Evolutionary conservation across 2,888 invertebrate genomes (phyloP).

Genomic region (Drosophila tripunctata): DNA sequence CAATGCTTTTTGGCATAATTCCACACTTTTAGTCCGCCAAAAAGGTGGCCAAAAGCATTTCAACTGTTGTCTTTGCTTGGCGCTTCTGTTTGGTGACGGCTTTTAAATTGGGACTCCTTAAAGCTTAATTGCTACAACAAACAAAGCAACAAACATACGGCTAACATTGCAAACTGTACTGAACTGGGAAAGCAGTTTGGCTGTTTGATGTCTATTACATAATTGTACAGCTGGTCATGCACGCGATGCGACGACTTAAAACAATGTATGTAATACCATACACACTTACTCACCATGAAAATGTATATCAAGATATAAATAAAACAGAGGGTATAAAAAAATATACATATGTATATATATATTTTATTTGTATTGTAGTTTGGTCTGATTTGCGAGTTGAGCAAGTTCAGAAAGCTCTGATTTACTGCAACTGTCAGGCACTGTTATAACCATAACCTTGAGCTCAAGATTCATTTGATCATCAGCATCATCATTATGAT

Average conservation of each 20-base stretch:
- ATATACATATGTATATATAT: constrained; percentile 8
- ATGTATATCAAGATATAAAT: neutral
- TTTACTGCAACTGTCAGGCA: constrained; percentile 35
- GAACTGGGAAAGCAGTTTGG: constrained; percentile 23
- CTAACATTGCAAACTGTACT: constrained; percentile 25
- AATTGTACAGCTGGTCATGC: constrained; percentile 35
- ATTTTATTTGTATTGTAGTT: constrained; percentile 9
- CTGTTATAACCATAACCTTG: constrained; percentile 73
- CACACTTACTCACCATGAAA: neutral
- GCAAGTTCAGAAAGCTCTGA: constrained; percentile 45
- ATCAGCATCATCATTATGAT: constrained; percentile 18
- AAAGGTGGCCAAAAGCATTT: constrained; percentile 44
- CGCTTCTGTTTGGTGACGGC: constrained; percentile 60
- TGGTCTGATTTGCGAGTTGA: constrained; percentile 43
- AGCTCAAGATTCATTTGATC: constrained; percentile 58
- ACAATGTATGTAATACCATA: neutral
- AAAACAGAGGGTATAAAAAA: no score
- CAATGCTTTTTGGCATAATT: constrained; percentile 64
- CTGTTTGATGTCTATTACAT: constrained; percentile 48
- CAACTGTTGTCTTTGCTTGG: constrained; percentile 37
- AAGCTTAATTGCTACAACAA: constrained; percentile 49
- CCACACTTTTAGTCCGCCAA: constrained; percentile 36
- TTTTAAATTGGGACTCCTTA: constrained; percentile 44
- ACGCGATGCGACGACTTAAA: constrained; percentile 39
- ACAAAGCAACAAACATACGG: constrained; percentile 3